phyloP scores from a whole-genome alignment of 2,888 invertebrate species.

The Fabriciana adippe region DNA sequence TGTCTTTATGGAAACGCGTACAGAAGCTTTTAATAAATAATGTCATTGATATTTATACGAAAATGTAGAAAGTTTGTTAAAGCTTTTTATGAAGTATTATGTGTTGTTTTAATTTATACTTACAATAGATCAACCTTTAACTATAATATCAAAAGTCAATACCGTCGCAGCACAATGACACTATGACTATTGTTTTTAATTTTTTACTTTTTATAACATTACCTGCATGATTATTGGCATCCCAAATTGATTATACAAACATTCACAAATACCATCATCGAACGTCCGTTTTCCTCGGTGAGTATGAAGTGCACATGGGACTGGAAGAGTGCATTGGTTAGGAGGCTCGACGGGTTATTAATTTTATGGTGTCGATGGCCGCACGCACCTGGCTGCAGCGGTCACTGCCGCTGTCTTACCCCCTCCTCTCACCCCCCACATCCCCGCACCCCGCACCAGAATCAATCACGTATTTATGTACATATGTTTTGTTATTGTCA shows the following conservation, averaged over 20 bases:
- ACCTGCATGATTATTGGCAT: too few relatives aligned
- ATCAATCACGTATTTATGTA: constrained; percentile 67
- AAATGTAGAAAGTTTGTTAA: too few relatives aligned
- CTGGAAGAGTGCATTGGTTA: constrained; percentile 72
- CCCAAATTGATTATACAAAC: constrained; percentile 1
- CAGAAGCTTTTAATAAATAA: too few relatives aligned
- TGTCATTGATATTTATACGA: too few relatives aligned
- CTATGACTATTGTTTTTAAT: too few relatives aligned
- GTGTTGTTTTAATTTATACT: too few relatives aligned
- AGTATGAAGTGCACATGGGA: constrained; percentile 62
- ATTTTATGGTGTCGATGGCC: constrained; percentile 83
- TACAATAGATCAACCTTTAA: too few relatives aligned
- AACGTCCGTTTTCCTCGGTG: constrained; percentile 34
- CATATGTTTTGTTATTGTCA: constrained; percentile 45
- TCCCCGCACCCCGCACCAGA: constrained; percentile 40
- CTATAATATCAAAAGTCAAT: too few relatives aligned
- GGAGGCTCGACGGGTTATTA: constrained; percentile 79
- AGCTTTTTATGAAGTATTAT: too few relatives aligned
- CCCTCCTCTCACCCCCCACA: constrained; percentile 38
- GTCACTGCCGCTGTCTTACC: constrained; percentile 69
- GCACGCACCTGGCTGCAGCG: constrained; percentile 77
- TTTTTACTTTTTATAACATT: too few relatives aligned
- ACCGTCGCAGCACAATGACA: too few relatives aligned
- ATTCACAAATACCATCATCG: constrained; percentile 8
- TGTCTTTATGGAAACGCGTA: neutral